phyloP scores from a whole-genome alignment of 2,888 invertebrate genomes.

The Chloromyia formosa region DNA sequence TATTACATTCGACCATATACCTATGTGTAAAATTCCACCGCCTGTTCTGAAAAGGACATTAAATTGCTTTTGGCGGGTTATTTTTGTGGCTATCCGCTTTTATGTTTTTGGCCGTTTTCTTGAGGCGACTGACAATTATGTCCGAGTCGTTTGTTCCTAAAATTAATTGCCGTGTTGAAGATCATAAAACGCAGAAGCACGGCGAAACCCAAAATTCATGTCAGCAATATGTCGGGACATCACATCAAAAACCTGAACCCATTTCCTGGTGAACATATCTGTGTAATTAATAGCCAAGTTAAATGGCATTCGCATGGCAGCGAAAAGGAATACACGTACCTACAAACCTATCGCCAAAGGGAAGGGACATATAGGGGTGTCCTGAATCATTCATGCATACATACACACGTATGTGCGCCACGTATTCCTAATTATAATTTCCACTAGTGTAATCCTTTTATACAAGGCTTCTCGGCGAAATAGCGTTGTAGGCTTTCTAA shows the following conservation, averaged over 20 bases:
- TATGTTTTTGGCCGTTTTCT: slow-evolving; percentile 15
- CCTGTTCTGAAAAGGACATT: slow-evolving; percentile 24
- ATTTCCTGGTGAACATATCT: not conserved
- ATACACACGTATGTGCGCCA: not conserved
- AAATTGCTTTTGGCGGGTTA: slow-evolving; percentile 40
- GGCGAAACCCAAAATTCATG: slow-evolving; percentile 9
- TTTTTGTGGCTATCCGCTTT: slow-evolving; percentile 35
- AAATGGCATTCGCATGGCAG: slow-evolving; percentile 4
- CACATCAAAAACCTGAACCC: slow-evolving; percentile 12
- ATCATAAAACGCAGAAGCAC: slow-evolving; percentile 46
- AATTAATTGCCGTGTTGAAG: slow-evolving; percentile 49
- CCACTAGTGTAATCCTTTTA: slow-evolving; percentile 45
- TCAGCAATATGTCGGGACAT: slow-evolving; percentile 9
- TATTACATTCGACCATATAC: no score
- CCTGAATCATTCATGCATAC: not conserved
- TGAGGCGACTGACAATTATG: slow-evolving; percentile 47
- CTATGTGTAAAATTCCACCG: no score
- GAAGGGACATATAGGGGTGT: slow-evolving; percentile 7
- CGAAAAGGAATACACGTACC: no score
- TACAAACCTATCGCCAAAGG: slow-evolving; percentile 3
- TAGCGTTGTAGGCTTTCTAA: not conserved
- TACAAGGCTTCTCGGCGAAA: slow-evolving; percentile 32
- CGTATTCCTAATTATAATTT: slow-evolving; percentile 47
- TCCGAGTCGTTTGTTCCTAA: slow-evolving; percentile 45
- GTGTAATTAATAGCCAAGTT: slow-evolving; percentile 17